Evolutionary conservation across 2,888 invertebrate species (phyloP).

Genomic region (Philereme transversata): DNA sequence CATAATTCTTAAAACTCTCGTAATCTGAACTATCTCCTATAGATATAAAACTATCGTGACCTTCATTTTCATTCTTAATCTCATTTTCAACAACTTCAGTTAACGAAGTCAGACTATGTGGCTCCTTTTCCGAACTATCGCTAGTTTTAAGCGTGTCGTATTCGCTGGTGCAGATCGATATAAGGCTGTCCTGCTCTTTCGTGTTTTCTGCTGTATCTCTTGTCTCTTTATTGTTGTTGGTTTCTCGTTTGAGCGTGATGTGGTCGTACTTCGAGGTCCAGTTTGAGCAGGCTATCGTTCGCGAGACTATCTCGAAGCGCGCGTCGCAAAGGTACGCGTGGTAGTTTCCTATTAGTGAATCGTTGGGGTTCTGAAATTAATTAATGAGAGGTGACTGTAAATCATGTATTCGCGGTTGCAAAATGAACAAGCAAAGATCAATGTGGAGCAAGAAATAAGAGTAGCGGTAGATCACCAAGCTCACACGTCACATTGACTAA

Average conservation of each 20-base stretch:
- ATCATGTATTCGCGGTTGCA: too few species aligned
- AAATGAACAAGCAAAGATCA: too few species aligned
- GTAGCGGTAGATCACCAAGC: too few species aligned
- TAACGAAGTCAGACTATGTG: slow-evolving; percentile 67
- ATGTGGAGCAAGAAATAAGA: too few species aligned
- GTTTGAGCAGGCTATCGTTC: slow-evolving; percentile 88
- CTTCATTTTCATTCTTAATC: slow-evolving; percentile 47
- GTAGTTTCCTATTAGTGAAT: slow-evolving; percentile 91
- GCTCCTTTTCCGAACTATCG: slow-evolving; percentile 62
- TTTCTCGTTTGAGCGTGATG: slow-evolving; percentile 66
- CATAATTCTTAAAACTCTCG: slow-evolving; percentile 85
- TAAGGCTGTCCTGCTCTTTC: slow-evolving; percentile 74
- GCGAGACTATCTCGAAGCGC: slow-evolving; percentile 89
- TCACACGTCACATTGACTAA: too few species aligned
- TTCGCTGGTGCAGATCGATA: slow-evolving; percentile 74
- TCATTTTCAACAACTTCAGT: slow-evolving; percentile 50
- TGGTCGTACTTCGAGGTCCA: slow-evolving; percentile 94
- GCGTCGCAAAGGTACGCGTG: slow-evolving; percentile 95
- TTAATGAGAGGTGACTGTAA: too few species aligned
- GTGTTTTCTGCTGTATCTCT: slow-evolving; percentile 59
- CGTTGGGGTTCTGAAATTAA: slow-evolving; percentile 77
- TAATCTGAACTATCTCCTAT: slow-evolving; percentile 89
- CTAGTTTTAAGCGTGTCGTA: slow-evolving; percentile 61
- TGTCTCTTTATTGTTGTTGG: slow-evolving; percentile 68
- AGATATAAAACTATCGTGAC: slow-evolving; percentile 76